Evolutionary conservation across 1,140 invertebrate species (phyloP).

Genomic region (Lysiphlebus fabarum): DNA sequence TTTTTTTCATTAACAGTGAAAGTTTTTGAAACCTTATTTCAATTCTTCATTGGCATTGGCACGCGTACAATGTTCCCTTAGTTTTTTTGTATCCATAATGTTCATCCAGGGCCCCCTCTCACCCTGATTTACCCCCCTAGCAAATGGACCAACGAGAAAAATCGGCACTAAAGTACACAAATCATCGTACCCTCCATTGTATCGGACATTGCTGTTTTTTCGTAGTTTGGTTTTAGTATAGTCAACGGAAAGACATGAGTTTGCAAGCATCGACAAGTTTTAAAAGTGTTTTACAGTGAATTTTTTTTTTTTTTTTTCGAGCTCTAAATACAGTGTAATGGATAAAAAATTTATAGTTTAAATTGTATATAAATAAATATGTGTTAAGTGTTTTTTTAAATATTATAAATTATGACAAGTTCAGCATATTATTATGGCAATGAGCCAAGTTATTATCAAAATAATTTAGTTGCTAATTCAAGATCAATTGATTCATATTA

Average conservation of each 20-base stretch:
- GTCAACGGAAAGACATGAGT: constrained; percentile 20
- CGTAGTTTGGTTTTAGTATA: constrained; percentile 19
- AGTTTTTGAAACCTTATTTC: constrained; percentile 36
- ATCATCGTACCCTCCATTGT: constrained; percentile 40
- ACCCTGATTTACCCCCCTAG: constrained; percentile 12
- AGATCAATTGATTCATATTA: no score
- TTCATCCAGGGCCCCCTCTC: constrained; percentile 17
- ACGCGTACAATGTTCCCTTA: constrained; percentile 37
- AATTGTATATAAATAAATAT: not conserved
- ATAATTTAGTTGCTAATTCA: constrained; percentile 20
- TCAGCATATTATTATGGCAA: constrained; percentile 28
- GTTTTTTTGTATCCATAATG: constrained; percentile 9
- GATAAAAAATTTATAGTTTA: not conserved
- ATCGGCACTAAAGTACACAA: constrained; percentile 32
- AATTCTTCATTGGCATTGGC: constrained; percentile 32
- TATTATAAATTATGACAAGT: constrained; percentile 31
- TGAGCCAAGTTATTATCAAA: constrained; percentile 35
- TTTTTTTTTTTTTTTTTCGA: not conserved
- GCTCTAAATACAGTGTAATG: not conserved
- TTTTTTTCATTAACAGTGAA: constrained; percentile 36
- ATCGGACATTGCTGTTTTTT: constrained; percentile 21
- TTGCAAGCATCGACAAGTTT: constrained; percentile 25
- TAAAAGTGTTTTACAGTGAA: not conserved
- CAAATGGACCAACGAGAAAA: constrained; percentile 20
- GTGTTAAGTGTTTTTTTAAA: not conserved